phyloP scores from a whole-genome alignment of 2,113 vertebrate species.

The Centrocercus urophasianus region DNA sequence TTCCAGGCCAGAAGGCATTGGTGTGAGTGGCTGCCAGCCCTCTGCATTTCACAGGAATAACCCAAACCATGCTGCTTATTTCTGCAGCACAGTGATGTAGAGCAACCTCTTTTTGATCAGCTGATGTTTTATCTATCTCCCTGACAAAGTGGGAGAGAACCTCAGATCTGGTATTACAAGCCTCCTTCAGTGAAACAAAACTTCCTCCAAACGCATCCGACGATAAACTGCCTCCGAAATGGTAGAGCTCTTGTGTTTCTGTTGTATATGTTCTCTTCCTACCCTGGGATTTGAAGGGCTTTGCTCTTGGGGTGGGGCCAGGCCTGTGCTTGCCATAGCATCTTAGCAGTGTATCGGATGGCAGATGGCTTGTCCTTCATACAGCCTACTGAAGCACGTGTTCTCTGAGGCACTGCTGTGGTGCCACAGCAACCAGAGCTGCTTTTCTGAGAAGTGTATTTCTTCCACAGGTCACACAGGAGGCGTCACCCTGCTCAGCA shows the following conservation, averaged over 20 bases:
- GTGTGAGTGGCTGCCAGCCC: accelerated
- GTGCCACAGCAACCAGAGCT: not conserved
- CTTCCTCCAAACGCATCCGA: not conserved
- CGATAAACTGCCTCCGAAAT: not conserved
- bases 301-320: not conserved
- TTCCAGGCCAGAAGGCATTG: not conserved
- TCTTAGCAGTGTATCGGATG: not conserved
- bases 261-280: not conserved
- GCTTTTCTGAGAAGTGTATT: not conserved
- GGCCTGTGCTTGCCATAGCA: not conserved
- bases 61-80: not conserved
- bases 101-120: not conserved
- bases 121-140: not conserved
- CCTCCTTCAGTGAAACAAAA: not conserved
- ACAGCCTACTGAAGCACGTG: accelerated
- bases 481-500: not conserved
- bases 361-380: accelerated
- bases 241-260: not conserved
- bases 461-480: not conserved
- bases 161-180: not conserved
- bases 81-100: not conserved
- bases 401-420: not conserved
- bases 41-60: not conserved
- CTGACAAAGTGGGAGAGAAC: accelerated
- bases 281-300: not conserved